Evolutionary conservation across 2,888 invertebrate species (phyloP).

Genomic region (Zygothrica quintamaculata): DNA sequence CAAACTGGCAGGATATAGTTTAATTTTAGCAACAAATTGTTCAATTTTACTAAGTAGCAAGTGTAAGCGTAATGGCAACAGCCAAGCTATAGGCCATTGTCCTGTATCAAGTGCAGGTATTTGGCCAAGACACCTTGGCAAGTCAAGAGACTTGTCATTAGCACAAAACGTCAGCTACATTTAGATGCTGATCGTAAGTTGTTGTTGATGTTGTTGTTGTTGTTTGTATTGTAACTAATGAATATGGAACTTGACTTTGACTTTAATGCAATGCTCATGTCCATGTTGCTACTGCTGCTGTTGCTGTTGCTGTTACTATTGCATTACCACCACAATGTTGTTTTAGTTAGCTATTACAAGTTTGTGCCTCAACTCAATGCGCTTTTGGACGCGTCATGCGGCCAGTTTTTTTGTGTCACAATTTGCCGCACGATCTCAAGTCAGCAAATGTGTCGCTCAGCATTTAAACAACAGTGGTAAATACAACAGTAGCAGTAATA

Average conservation of each 20-base stretch:
- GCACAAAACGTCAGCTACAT: constrained; percentile 47
- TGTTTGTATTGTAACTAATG: constrained; percentile 71
- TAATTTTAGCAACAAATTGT: constrained; percentile 53
- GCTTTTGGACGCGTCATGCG: constrained; percentile 80
- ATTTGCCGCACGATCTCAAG: constrained; percentile 82
- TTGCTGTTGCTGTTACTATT: constrained; percentile 30
- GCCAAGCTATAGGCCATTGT: constrained; percentile 16
- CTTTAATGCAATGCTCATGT: constrained; percentile 67
- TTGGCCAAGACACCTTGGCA: constrained; percentile 54
- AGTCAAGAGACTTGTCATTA: constrained; percentile 62
- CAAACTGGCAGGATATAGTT: constrained; percentile 45
- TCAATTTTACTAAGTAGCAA: constrained; percentile 56
- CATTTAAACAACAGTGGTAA: constrained; percentile 70
- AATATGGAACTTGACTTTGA: constrained; percentile 83
- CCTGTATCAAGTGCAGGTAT: constrained; percentile 36
- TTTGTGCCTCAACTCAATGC: constrained; percentile 62
- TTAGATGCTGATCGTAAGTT: constrained; percentile 51
- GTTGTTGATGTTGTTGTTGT: constrained; percentile 33
- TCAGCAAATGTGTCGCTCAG: constrained; percentile 78
- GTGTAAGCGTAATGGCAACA: constrained; percentile 46
- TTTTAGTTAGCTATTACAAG: constrained; percentile 65
- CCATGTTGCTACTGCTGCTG: constrained; percentile 38
- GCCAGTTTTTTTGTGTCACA: constrained; percentile 74
- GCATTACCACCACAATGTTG: constrained; percentile 32
- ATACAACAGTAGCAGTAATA: constrained; percentile 43